Conservation (phyloP, 2,113 vertebrate genomes). For the Agelaius phoeniceus region DNA sequence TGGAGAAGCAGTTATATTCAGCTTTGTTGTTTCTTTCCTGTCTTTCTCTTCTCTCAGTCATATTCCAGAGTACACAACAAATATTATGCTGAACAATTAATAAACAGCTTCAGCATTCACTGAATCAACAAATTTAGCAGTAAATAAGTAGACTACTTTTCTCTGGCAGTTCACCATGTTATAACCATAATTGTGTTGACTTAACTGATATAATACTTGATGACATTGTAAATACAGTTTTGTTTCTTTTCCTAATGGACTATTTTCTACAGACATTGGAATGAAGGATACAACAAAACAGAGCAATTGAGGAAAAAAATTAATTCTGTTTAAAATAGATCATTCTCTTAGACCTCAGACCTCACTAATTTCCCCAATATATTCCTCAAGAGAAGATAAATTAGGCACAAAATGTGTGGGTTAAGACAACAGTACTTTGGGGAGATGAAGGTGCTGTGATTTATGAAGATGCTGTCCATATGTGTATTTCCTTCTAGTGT, state of each 20-base stretch:
- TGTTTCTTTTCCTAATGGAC: constrained; percentile 29
- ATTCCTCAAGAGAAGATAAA: not conserved
- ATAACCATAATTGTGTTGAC: constrained; percentile 61
- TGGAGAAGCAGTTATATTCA: not conserved
- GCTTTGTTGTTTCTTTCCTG: not conserved
- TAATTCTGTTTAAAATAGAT: not conserved
- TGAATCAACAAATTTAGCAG: constrained; percentile 58
- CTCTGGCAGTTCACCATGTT: constrained; percentile 42
- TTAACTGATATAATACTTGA: constrained; percentile 45
- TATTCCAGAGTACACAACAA: constrained; percentile 23
- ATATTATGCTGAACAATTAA: constrained; percentile 47
- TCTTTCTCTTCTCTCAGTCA: not conserved
- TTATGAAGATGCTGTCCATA: not conserved
- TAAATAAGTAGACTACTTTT: constrained; percentile 47
- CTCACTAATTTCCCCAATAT: not conserved
- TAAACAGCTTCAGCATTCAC: constrained; percentile 28
- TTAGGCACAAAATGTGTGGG: not conserved
- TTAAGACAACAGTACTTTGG: not conserved
- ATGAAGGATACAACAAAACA: not conserved
- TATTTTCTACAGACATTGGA: not conserved
- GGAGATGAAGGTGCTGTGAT: not conserved
- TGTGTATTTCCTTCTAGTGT: not conserved
- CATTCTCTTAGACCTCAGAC: not conserved
- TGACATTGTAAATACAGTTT: constrained; percentile 41
- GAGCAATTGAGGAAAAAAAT: not conserved